Conservation (phyloP, 2,113 vertebrate species). For the Mormyrus iriodes region DNA sequence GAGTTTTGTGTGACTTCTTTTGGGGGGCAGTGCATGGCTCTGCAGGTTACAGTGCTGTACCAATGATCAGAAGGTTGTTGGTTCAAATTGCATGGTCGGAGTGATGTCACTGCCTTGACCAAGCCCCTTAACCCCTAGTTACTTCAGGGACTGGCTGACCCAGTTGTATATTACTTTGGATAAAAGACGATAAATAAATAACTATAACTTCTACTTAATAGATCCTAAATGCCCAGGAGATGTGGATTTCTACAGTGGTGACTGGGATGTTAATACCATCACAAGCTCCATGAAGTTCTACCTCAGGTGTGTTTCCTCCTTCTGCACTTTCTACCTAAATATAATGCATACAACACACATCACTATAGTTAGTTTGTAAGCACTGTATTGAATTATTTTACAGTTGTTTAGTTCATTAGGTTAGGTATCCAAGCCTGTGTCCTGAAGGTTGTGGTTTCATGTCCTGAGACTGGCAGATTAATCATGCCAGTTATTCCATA, state of each 20-base stretch:
- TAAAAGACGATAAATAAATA: neutral
- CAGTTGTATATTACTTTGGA: neutral
- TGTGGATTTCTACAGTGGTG: slow-evolving; percentile 75
- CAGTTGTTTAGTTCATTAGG: neutral
- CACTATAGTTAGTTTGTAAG: neutral
- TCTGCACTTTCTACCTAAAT: neutral
- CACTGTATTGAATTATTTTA: neutral
- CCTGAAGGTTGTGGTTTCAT: neutral
- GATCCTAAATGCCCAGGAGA: slow-evolving; percentile 81
- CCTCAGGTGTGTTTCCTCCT: slow-evolving; percentile 68
- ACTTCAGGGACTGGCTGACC: neutral
- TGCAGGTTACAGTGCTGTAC: neutral
- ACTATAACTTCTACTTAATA: slow-evolving; percentile 37
- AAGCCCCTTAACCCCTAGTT: neutral
- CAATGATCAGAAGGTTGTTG: neutral
- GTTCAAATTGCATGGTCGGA: neutral
- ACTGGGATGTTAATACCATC: slow-evolving; percentile 91
- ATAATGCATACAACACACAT: neutral
- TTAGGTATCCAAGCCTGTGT: neutral
- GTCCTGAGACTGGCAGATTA: neutral
- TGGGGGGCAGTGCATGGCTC: neutral
- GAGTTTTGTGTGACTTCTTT: neutral
- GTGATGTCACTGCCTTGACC: neutral
- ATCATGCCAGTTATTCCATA: neutral
- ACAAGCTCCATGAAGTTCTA: slow-evolving; percentile 97